phyloP scores from a whole-genome alignment of 2,888 invertebrate species.

The Limenitis camilla region DNA sequence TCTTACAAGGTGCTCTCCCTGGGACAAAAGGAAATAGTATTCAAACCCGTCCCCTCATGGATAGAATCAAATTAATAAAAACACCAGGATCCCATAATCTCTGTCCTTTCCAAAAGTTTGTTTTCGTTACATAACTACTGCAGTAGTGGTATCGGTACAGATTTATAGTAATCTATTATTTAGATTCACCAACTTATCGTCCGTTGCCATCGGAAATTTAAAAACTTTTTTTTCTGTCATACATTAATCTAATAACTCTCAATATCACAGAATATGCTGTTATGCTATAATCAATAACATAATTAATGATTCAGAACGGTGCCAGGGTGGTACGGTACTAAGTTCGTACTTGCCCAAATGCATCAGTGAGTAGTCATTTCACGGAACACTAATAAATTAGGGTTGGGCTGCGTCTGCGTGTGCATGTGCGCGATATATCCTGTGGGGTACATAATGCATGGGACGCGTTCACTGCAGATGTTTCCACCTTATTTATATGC shows the following conservation, averaged over 20 bases:
- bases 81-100: too few relatives aligned
- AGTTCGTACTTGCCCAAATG: constrained; percentile 15
- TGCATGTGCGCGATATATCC: constrained; percentile 19
- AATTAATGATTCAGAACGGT: constrained; percentile 57
- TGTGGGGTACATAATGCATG: constrained; percentile 8
- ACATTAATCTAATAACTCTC: neutral
- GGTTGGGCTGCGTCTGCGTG: constrained; percentile 19
- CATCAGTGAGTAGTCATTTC: constrained; percentile 20
- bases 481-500: constrained; percentile 10
- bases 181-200: too few relatives aligned
- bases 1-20: too few relatives aligned
- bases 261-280: neutral
- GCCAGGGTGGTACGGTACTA: constrained; percentile 40
- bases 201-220: too few relatives aligned
- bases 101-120: too few relatives aligned
- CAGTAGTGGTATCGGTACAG: too few relatives aligned
- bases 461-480: constrained; percentile 17
- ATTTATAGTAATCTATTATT: too few relatives aligned
- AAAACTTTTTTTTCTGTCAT: too few relatives aligned
- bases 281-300: constrained; percentile 39
- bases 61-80: too few relatives aligned
- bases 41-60: too few relatives aligned
- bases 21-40: too few relatives aligned
- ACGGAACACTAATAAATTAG: constrained; percentile 16
- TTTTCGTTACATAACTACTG: too few relatives aligned